Percentiles rank a stretch among this genome's conserved stretches.
phyloP scores from a whole-genome alignment of 2,113 vertebrate species.

The Silurus asotus region DNA sequence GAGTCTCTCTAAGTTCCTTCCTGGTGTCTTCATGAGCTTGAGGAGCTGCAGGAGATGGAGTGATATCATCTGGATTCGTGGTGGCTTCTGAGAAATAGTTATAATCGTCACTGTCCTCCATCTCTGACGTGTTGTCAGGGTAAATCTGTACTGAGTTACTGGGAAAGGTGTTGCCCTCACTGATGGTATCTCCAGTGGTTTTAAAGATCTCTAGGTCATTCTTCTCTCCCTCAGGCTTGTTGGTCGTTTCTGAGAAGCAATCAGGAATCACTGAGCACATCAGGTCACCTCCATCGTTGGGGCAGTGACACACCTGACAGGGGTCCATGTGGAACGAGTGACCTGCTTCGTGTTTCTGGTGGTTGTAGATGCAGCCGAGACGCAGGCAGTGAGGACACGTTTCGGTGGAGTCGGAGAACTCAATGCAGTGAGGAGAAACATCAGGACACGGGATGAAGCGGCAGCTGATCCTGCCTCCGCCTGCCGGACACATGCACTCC shows the following conservation, averaged over 20 bases:
- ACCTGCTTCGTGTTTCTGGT: slow-evolving; percentile 85
- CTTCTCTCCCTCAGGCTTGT: slow-evolving; percentile 62
- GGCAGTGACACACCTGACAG: slow-evolving; percentile 91
- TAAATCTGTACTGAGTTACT: slow-evolving; percentile 66
- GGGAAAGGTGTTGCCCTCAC: slow-evolving; percentile 35
- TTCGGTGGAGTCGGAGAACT: slow-evolving; percentile 76
- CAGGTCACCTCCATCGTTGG: slow-evolving; percentile 80
- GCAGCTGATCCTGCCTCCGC: slow-evolving; percentile 91
- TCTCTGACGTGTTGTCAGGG: slow-evolving; percentile 61
- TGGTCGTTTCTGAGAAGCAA: slow-evolving; percentile 62
- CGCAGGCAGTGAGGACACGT: slow-evolving; percentile 84
- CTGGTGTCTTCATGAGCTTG: slow-evolving; percentile 54
- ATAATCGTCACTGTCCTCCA: slow-evolving; percentile 68
- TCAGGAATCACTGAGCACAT: slow-evolving; percentile 87
- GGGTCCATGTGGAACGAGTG: slow-evolving; percentile 83
- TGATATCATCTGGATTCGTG: slow-evolving; percentile 50
- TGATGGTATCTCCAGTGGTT: slow-evolving; percentile 61
- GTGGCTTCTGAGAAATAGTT: slow-evolving; percentile 60
- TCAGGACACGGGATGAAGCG: slow-evolving; percentile 91
- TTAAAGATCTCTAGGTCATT: slow-evolving; percentile 73
- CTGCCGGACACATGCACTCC: slow-evolving; percentile 86
- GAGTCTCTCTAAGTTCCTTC: slow-evolving; percentile 54
- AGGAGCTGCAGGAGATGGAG: slow-evolving; percentile 27
- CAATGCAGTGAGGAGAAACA: slow-evolving; percentile 87
- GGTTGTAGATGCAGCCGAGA: slow-evolving; percentile 80